Conservation (phyloP, 2,888 invertebrate genomes). For the Trichopria drosophilae region DNA sequence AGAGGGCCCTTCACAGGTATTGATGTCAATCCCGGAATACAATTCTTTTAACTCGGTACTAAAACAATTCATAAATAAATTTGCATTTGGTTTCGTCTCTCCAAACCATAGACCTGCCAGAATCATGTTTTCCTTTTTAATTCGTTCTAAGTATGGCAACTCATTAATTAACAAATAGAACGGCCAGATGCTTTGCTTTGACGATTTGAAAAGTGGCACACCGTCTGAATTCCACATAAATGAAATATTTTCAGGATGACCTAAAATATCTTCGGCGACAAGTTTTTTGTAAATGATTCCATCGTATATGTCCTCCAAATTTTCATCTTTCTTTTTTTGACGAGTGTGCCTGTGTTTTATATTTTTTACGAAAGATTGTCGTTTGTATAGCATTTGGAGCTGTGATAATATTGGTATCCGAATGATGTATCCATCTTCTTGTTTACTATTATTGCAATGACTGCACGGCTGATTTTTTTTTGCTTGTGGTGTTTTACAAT, state of each 20-base stretch:
- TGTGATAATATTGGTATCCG: too few species aligned
- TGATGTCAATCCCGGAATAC: slow-evolving; percentile 12
- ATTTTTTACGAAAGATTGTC: too few species aligned
- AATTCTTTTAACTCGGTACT: slow-evolving; percentile 6
- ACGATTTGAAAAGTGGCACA: slow-evolving; percentile 34
- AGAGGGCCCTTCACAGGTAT: neutral
- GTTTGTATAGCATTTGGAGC: too few species aligned
- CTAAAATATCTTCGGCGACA: slow-evolving; percentile 18
- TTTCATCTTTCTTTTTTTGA: too few species aligned
- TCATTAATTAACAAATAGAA: slow-evolving; percentile 34
- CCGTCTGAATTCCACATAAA: slow-evolving; percentile 38
- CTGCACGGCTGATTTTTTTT: too few species aligned
- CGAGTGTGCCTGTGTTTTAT: too few species aligned
- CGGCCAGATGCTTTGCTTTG: slow-evolving; percentile 35
- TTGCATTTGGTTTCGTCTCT: slow-evolving; percentile 27
- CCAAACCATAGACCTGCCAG: slow-evolving; percentile 35
- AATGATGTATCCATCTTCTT: too few species aligned
- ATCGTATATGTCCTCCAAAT: too few species aligned
- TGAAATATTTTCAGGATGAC: slow-evolving; percentile 27
- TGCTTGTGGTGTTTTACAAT: too few species aligned
- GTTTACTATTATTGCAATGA: too few species aligned
- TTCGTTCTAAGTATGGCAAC: slow-evolving; percentile 26
- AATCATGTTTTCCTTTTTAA: slow-evolving; percentile 28
- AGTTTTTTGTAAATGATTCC: slow-evolving; percentile 3
- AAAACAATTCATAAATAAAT: slow-evolving; percentile 16